Conservation (phyloP, 2,797 vertebrate genomes). For the Sylvilagus floridanus region DNA sequence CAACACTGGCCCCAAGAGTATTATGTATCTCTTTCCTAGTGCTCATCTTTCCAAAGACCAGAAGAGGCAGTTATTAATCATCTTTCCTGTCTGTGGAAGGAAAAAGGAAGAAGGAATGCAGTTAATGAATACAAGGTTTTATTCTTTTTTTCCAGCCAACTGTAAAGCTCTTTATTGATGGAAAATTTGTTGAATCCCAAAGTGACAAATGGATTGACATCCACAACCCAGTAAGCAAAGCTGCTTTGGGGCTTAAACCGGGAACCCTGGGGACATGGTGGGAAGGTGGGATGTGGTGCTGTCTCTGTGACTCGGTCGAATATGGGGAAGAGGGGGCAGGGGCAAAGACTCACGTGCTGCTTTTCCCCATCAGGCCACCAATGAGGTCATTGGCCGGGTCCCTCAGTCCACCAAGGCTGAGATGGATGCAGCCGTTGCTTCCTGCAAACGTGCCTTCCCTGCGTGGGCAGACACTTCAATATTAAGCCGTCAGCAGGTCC, state of each 20-base stretch:
- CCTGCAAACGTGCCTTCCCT: slow-evolving; percentile 92
- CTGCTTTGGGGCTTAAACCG: slow-evolving; percentile 9
- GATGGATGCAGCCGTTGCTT: slow-evolving; percentile 94
- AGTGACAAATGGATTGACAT: slow-evolving; percentile 96
- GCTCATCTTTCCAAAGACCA: slow-evolving; percentile 19
- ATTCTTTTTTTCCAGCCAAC: slow-evolving; percentile 90
- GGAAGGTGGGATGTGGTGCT: neutral
- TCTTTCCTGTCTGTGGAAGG: slow-evolving; percentile 43
- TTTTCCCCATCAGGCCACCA: slow-evolving; percentile 92
- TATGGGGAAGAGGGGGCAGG: neutral
- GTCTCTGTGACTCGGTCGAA: neutral
- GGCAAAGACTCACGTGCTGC: slow-evolving; percentile 46
- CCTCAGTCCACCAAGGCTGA: slow-evolving; percentile 96
- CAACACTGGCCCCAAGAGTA: neutral
- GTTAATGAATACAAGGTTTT: slow-evolving; percentile 32
- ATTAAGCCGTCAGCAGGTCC: slow-evolving; percentile 95
- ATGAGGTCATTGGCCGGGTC: slow-evolving; percentile 93
- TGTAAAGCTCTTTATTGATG: slow-evolving; percentile 98
- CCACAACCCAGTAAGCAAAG: slow-evolving; percentile 96
- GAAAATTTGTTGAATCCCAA: slow-evolving; percentile 97
- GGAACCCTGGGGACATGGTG: slow-evolving; percentile 22
- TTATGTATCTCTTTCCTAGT: slow-evolving; percentile 7
- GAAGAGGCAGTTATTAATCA: neutral
- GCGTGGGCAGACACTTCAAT: slow-evolving; percentile 96
- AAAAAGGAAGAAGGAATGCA: slow-evolving; percentile 36